Base-by-base conservation (phyloP, 2,888 invertebrate species). In the Antheraea assamensis region DNA sequence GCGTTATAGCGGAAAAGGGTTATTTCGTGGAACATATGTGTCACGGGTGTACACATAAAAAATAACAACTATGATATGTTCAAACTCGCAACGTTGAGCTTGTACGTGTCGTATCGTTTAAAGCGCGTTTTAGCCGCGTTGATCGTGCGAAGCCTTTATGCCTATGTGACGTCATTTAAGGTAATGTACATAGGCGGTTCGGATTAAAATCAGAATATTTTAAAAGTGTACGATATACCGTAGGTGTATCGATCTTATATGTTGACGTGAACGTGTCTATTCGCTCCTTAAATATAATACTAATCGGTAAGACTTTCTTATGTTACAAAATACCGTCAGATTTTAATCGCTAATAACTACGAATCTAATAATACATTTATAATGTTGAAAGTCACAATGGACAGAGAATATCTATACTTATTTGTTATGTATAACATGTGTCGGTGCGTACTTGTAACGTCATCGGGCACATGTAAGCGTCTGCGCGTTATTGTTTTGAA, bases 41-140 rank as follows among this genome's bases (percentile, higher is more conserved):
- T 76, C 79, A 78, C 77, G 81, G 75, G 75, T 73, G 73, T 76
- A 73, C 68, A 77, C 76, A 80, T 81, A 82, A 82, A 82, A 81
- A 78, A 80, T 82, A 81, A 81, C 77, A 42, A 66, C 52, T 77
- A 75, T 75, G 78, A 73, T 74, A 76, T 76, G 75, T 76, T 77
- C 76, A 75, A 77, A 76, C 71, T 78, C 72, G 13, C 64, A 70
- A 75, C 80, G 78, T 81, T 79, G 77, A 74, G 75, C 66, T 70
- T 77, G 76, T 71, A 74, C 64, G 76, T 70, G 75, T 42, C 27
- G 58, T 10, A 24, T 55, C 21, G 27, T 55, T 70, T 70, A 70
- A 73, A 55, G 55, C 27, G 58, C n/a, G 68, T n/a, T 73, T 73
- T 70, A 42, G 58, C 7, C 0, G 24, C 27, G 42, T 15, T 55